Base-by-base conservation (phyloP, 2,888 invertebrate species). In the Ryuthela nishihirai region DNA sequence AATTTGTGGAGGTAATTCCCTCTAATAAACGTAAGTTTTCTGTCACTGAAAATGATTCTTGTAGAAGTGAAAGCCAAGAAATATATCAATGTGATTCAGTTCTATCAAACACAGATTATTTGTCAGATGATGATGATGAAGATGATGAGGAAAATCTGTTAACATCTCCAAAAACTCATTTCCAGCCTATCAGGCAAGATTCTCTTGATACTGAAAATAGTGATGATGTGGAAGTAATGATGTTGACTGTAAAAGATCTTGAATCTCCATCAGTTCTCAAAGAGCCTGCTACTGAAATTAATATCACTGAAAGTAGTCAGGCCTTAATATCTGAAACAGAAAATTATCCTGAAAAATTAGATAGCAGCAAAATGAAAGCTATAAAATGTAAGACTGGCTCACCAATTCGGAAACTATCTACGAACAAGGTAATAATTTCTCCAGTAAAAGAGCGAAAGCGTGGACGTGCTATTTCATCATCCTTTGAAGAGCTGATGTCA, bases 141-240 rank as follows among this genome's bases (percentile, higher is more conserved):
- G 59, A 65, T 36, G 75, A 77, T 69, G 79, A 80, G 66, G 87
- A 87, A 71, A 86, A 88, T 74, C 75, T 88, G 66, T 78, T 88
- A 62, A 85, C 85, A 17, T 85, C 89, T 6, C 80, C 83, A 64
- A 82, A 83, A 64, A 89, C 88, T 55, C 90, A 91, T 76, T 90
- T 91, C 77, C 82, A 84, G 66, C 89, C 90, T 15, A 89, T 90
- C n/a, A n/a, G n/a, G n/a, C 34, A 34, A 17, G 34, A 34, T 34
- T 34, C 34, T 6, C 17, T 34, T 15, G 34, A 34, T 4, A 34
- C 17, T n/a, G 34, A 34, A 34, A 34, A 34, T 34, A 10, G n/a
- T 15, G 34, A 34, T 34, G 34, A 9, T 6, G 17, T 15, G n/a
- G 34, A 15, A 6, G 17, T 17, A 34, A 34, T 34, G 34, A 34